Conservation (phyloP, 2,797 vertebrate species). For the Dermochelys coriacea region DNA sequence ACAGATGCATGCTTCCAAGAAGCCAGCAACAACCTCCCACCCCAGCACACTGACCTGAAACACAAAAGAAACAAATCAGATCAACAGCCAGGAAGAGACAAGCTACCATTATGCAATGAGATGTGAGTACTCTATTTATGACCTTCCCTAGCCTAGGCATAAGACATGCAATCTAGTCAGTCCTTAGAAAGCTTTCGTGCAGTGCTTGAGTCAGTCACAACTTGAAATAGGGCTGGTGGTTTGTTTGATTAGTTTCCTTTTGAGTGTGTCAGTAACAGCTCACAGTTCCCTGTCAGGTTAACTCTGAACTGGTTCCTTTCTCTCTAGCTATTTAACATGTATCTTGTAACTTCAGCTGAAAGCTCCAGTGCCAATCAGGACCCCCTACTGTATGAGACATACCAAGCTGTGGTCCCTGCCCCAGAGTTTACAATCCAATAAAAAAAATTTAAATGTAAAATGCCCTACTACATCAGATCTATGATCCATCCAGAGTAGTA, state of each 20-base stretch:
- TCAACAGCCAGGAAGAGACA: neutral
- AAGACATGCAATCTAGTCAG: neutral
- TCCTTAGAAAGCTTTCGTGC: neutral
- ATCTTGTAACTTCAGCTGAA: too few relatives aligned
- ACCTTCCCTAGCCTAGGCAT: neutral
- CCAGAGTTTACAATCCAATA: neutral
- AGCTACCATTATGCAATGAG: neutral
- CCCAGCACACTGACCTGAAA: slow-evolving; percentile 1
- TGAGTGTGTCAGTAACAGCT: neutral
- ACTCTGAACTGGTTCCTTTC: neutral
- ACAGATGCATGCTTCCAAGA: neutral
- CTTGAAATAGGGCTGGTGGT: neutral
- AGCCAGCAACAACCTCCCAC: neutral
- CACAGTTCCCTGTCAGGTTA: neutral
- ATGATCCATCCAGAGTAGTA: too few relatives aligned
- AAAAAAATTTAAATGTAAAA: neutral
- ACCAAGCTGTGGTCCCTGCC: neutral
- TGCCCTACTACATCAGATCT: neutral
- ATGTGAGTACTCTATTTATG: neutral
- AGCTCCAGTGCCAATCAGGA: neutral
- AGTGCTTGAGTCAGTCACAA: neutral
- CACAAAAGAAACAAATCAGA: neutral
- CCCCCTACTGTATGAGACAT: rapidly evolving
- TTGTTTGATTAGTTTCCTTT: neutral
- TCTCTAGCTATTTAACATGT: neutral